Percentiles rank a stretch among this genome's conserved stretches.
Evolutionary conservation across 2,797 vertebrate genomes (phyloP).

Genomic region (Spinibarbus caldwelli): DNA sequence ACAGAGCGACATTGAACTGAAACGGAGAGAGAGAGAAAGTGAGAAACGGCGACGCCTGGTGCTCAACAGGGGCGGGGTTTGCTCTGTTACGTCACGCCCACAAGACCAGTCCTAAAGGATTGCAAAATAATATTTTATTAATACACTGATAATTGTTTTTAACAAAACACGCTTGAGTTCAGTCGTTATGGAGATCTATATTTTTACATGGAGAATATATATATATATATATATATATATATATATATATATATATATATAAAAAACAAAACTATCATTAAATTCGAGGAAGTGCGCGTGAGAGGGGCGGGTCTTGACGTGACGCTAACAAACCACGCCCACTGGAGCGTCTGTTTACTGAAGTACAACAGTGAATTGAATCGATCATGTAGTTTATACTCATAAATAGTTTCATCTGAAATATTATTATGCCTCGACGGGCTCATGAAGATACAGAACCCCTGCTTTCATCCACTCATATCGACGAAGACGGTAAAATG

Average conservation of each 20-base stretch:
- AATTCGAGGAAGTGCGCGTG: background rate
- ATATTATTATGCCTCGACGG: slow-evolving; percentile 58
- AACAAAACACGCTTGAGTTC: background rate
- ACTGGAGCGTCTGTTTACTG: slow-evolving; percentile 23
- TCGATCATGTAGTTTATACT: slow-evolving; percentile 46
- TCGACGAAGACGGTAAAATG: slow-evolving; percentile 10
- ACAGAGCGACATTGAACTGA: slow-evolving; percentile 14
- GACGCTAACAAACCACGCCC: slow-evolving; percentile 12
- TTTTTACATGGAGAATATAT: background rate
- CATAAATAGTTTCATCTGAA: slow-evolving; percentile 19
- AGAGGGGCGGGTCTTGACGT: too few species aligned
- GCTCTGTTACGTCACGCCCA: background rate
- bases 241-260: too few species aligned
- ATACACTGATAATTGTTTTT: background rate
- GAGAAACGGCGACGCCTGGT: slow-evolving; percentile 19
- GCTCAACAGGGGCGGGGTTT: slow-evolving; percentile 3
- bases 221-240: too few species aligned
- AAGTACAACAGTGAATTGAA: background rate
- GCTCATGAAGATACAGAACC: slow-evolving; percentile 58
- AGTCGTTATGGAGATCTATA: background rate
- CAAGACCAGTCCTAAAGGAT: background rate
- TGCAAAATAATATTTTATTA: background rate
- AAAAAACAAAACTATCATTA: too few species aligned
- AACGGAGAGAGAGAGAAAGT: slow-evolving; percentile 3
- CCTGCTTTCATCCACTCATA: slow-evolving; percentile 61